Base-by-base conservation (phyloP, 2,888 invertebrate species). In the Melanostoma mellinum region DNA sequence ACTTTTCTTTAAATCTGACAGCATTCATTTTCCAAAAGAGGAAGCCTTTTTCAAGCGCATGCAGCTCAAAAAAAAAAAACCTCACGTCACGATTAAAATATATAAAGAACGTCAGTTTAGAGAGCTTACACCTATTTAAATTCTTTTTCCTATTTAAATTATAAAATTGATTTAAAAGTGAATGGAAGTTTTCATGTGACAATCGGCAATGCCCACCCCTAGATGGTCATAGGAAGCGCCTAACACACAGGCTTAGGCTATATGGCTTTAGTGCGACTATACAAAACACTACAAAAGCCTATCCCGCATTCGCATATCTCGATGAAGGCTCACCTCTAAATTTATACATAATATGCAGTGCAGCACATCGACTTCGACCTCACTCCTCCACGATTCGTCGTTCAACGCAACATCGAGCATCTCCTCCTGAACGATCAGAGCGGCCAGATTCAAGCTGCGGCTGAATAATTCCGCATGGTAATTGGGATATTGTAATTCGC, bases 401-500 rank as follows among this genome's bases (percentile, higher is more conserved):
- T 20, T 10, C 52, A 36, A 38, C 36, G 9, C 9, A 30, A 20
- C 20, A 20, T 20, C 20, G 5, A 30, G 36, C 46, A 61, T 61
- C 48, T 61, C 32, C 42, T 33, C 20, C 9, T 20, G 5, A 61
- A 42, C 30, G 33, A 53, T 44, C 32, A 55, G 35, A 52, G 33
- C 38, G 8, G 35, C 71, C 52, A 72, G 73, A 67, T 67, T 67
- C 65, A 53, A 52, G 65, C 20, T 10, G 36, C 38, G 42, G n/a
- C 46, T 75, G 84, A 79, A 84, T 84, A 84, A 84, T 84, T 79
- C 71, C 79, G 50, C 74, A 84, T 84, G 84, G 79, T 84, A 84
- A 84, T 84, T 78, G 84, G 84, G 71, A 84, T 79, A 84, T 84
- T 84, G 79, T 79, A 84, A 84, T 84, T 75, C 77, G 48, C 68